These are phyloP conservation scores for Eptatretus atami DNA, from an alignment of 2,797 vertebrate species.

Conservation along the genomic window DNA sequence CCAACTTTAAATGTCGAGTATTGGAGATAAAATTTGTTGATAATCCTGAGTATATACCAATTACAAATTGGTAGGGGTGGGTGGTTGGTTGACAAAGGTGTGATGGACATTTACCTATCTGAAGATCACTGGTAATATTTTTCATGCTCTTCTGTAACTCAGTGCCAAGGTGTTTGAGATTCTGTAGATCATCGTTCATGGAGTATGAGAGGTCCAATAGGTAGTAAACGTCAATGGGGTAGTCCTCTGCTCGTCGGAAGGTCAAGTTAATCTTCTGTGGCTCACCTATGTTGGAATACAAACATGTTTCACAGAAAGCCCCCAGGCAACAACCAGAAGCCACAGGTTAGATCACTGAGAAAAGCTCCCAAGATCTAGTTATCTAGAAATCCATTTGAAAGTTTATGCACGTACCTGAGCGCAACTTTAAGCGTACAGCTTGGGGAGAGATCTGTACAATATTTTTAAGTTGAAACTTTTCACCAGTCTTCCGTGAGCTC, in stretches of 20 bases:
- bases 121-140: conserved; percentile 11
- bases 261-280: conserved; percentile 10
- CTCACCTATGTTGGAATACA: conserved; percentile 13
- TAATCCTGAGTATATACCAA: no score
- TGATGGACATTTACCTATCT: conserved; percentile 12
- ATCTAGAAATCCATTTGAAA: no score
- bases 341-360: no score
- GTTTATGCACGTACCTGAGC: background rate
- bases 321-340: no score
- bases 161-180: conserved; percentile 11
- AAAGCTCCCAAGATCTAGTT: no score
- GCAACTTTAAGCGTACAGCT: background rate
- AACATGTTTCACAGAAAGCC: no score
- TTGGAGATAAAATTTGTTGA: no score
- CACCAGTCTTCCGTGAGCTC: background rate
- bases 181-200: conserved; percentile 10
- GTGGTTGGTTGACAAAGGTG: background rate
- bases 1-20: no score
- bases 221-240: conserved; percentile 11
- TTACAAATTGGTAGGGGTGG: no score
- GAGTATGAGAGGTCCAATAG: conserved; percentile 11
- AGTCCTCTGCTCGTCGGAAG: conserved; percentile 10
- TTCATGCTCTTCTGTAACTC: conserved; percentile 10
- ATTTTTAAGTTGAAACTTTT: background rate
- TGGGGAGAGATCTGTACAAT: conserved; percentile 1